Conservation (phyloP, 2,797 vertebrate species). For the Argyrosomus regius region DNA sequence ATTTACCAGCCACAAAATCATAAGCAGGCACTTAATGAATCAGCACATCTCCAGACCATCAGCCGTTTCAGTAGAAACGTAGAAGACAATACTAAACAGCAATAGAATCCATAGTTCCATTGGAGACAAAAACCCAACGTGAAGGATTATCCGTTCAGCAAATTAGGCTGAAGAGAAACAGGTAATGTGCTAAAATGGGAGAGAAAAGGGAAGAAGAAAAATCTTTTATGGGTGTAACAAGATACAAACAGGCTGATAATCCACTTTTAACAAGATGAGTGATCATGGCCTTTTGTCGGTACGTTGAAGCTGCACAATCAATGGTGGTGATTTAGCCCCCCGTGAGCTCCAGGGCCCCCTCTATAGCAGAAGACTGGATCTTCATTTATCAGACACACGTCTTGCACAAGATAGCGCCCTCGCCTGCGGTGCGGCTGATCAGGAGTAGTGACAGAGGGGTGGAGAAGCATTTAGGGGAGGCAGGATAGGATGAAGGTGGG, state of each 20-base stretch:
- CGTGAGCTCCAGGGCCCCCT: constrained; percentile 56
- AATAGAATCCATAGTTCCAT: constrained; percentile 60
- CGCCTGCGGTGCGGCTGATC: constrained; percentile 48
- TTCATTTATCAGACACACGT: constrained; percentile 70
- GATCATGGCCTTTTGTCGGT: constrained; percentile 84
- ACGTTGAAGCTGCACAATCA: constrained; percentile 82
- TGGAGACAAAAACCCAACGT: constrained; percentile 52
- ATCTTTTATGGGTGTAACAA: constrained; percentile 82
- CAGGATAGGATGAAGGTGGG: constrained; percentile 28
- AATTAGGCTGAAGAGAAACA: constrained; percentile 75
- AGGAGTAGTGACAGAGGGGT: constrained; percentile 23
- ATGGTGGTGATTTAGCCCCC: constrained; percentile 84
- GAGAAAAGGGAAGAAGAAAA: constrained; percentile 63
- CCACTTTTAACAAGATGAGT: constrained; percentile 87
- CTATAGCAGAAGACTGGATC: constrained; percentile 57
- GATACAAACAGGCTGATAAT: constrained; percentile 87
- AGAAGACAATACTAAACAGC: constrained; percentile 39
- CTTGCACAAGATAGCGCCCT: constrained; percentile 61
- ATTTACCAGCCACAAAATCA: constrained; percentile 54
- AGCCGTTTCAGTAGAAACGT: constrained; percentile 18
- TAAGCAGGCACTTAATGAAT: constrained; percentile 54
- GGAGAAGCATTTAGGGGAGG: constrained; percentile 23
- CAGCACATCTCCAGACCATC: constrained; percentile 39
- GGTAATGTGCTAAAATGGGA: constrained; percentile 76
- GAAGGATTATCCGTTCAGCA: constrained; percentile 70